Conservation (phyloP, 2,113 vertebrate species). For the Numenius arquata region DNA sequence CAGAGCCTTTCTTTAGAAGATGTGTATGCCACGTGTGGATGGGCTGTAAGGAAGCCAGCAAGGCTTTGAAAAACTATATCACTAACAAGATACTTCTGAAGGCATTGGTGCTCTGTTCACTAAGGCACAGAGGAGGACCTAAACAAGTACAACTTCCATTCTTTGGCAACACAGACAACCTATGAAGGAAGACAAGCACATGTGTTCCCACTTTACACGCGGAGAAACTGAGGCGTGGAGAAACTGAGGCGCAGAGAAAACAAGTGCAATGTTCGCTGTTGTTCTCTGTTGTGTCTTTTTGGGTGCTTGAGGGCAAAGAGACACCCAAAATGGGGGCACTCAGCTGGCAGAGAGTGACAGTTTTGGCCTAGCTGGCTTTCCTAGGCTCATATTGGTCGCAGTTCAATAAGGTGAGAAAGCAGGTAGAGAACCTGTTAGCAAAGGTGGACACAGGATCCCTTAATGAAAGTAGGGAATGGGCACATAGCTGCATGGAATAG, state of each 20-base stretch:
- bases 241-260: neutral
- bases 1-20: neutral
- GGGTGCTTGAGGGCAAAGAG: neutral
- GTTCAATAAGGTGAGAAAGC: neutral
- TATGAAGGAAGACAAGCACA: neutral
- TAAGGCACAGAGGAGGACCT: neutral
- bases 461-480: neutral
- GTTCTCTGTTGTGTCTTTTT: neutral
- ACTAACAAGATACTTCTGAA: neutral
- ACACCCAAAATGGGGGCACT: neutral
- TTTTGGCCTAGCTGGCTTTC: neutral
- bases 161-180: neutral
- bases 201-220: neutral
- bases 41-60: neutral
- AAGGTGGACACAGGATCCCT: neutral
- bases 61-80: neutral
- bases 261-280: neutral
- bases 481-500: too few species aligned
- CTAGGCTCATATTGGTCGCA: fast-evolving
- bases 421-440: neutral
- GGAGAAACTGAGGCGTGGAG: neutral
- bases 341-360: neutral
- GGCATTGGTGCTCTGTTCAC: neutral
- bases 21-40: fast-evolving
- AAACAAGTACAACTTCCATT: neutral